Conservation (phyloP, 1,140 invertebrate species). For the Drosophila ironensis region DNA sequence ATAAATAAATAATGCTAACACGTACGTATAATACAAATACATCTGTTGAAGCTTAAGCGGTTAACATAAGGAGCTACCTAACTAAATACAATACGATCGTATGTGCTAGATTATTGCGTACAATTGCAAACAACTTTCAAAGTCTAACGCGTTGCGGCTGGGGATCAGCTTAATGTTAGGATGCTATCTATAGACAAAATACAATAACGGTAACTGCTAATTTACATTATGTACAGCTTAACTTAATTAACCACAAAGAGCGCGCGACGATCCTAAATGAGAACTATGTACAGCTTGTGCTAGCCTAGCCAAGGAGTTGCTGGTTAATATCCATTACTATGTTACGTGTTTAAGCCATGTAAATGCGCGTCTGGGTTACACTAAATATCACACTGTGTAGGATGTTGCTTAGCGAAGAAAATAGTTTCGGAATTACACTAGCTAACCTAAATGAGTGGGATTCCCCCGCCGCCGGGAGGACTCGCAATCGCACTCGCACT, state of each 20-base stretch:
- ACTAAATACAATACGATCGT: slow-evolving; percentile 21
- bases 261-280: slow-evolving; percentile 21
- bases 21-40: slow-evolving; percentile 44
- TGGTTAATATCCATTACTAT: not conserved
- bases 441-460: slow-evolving; percentile 27
- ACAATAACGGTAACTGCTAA: slow-evolving; percentile 75
- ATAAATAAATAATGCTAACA: slow-evolving; percentile 75
- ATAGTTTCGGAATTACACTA: slow-evolving; percentile 54
- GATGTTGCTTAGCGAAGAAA: slow-evolving; percentile 76
- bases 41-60: slow-evolving; percentile 31
- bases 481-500: no score
- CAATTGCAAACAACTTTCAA: slow-evolving; percentile 59
- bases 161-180: slow-evolving; percentile 10
- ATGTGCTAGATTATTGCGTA: slow-evolving; percentile 38
- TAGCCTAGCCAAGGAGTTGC: slow-evolving; percentile 40
- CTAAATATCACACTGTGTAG: slow-evolving; percentile 82
- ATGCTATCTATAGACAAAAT: slow-evolving; percentile 59
- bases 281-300: slow-evolving; percentile 61
- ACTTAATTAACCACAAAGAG: slow-evolving; percentile 20
- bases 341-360: not conserved
- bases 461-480: not conserved
- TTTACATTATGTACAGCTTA: slow-evolving; percentile 74
- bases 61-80: slow-evolving; percentile 31
- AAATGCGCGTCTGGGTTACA: slow-evolving; percentile 68
- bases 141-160: slow-evolving; percentile 46